A percentile compares a stretch with the other conserved stretches of the same genome.
Evolutionary conservation across 2,888 invertebrate species (phyloP).

Genomic region (Andrena hattorfiana): DNA sequence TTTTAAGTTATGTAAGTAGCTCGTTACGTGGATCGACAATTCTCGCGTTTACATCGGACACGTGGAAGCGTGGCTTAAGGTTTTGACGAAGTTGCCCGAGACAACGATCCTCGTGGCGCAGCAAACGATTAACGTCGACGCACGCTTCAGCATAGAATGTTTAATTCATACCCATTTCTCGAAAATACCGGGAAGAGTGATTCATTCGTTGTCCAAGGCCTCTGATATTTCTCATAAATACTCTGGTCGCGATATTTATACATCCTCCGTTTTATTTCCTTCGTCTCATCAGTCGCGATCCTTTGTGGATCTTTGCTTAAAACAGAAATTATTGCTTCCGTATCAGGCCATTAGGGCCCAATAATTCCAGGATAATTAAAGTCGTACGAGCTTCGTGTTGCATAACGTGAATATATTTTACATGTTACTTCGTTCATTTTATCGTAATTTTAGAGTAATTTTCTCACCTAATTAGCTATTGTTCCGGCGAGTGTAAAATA

Average conservation of each 20-base stretch:
- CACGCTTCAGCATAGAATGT: slow-evolving; percentile 48
- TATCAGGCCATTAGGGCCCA: no score
- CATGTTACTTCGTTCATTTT: no score
- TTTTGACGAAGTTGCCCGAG: not conserved
- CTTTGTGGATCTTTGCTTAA: no score
- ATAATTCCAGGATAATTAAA: no score
- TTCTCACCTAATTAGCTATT: no score
- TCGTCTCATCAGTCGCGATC: not conserved
- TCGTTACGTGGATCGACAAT: not conserved
- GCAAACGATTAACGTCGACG: slow-evolving; percentile 43
- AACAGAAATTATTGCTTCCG: not conserved
- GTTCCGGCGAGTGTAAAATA: no score
- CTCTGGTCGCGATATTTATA: slow-evolving; percentile 41
- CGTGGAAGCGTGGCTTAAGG: not conserved
- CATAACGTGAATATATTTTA: no score
- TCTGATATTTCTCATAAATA: slow-evolving; percentile 49
- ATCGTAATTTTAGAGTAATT: no score
- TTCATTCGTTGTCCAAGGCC: slow-evolving; percentile 48
- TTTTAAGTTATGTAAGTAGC: not conserved
- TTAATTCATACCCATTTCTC: slow-evolving; percentile 66
- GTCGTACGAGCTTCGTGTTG: no score
- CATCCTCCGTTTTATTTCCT: slow-evolving; percentile 23
- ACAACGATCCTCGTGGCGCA: slow-evolving; percentile 16
- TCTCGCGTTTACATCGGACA: not conserved
- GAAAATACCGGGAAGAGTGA: slow-evolving; percentile 55